Conservation (phyloP, 2,113 vertebrate genomes). For the Trichomycterus rosablanca region DNA sequence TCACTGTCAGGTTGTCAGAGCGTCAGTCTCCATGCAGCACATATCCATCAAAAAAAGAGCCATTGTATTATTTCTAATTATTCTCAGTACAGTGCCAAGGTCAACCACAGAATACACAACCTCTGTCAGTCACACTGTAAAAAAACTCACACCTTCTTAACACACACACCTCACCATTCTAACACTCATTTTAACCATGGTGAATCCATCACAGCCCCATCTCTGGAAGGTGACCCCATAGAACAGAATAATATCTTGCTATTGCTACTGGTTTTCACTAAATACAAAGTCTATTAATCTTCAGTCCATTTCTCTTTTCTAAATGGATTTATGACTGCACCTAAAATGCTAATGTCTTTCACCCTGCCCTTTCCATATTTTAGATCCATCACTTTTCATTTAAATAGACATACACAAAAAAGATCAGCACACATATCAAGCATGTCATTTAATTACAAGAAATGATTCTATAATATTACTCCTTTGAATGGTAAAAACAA, state of each 20-base stretch:
- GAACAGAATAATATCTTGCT: conserved; percentile 12
- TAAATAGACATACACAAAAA: conserved; percentile 5
- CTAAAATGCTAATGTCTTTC: conserved; percentile 75
- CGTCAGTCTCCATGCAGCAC: conserved; percentile 10
- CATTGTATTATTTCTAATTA: conserved; percentile 35
- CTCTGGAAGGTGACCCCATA: conserved; percentile 31
- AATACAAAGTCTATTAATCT: conserved; percentile 32
- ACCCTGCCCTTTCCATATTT: conserved; percentile 58
- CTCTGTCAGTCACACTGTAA: conserved; percentile 1
- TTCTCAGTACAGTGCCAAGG: conserved; percentile 27
- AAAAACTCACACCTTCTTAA: conserved; percentile 8
- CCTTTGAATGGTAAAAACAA: background rate
- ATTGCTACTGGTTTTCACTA: conserved; percentile 18
- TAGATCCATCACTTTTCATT: conserved; percentile 11
- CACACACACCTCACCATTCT: background rate
- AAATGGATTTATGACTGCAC: conserved; percentile 71
- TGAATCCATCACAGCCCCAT: background rate
- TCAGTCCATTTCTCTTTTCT: conserved; percentile 53
- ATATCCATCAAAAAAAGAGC: conserved; percentile 35
- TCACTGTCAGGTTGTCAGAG: conserved; percentile 19
- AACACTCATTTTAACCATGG: conserved; percentile 3
- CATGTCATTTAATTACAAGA: background rate
- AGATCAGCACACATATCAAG: background rate
- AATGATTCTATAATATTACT: background rate
- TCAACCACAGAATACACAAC: conserved; percentile 24